Conservation (phyloP, 2,113 vertebrate species). For the Eolophus roseicapilla region DNA sequence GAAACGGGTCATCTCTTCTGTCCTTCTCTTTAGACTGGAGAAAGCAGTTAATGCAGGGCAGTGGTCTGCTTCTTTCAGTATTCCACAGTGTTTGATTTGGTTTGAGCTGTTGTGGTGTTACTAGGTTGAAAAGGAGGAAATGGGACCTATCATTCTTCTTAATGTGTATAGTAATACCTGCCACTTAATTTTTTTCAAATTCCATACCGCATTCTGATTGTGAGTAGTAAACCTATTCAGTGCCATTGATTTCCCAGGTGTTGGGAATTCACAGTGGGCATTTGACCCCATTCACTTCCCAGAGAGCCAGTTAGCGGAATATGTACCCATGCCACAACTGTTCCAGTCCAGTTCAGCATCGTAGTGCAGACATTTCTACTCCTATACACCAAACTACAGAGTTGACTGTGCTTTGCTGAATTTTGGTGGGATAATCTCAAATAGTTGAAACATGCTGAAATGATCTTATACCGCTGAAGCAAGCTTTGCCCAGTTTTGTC, state of each 20-base stretch:
- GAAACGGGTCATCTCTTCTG: not conserved
- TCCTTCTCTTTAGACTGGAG: not conserved
- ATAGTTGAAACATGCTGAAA: not conserved
- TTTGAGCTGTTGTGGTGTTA: not conserved
- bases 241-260: not conserved
- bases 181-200: not conserved
- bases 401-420: not conserved
- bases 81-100: not conserved
- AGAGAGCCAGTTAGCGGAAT: not conserved
- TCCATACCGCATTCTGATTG: rapidly evolving
- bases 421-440: not conserved
- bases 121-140: not conserved
- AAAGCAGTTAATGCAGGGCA: not conserved
- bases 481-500: not conserved
- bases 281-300: not conserved
- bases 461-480: not conserved
- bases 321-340: not conserved
- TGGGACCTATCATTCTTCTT: not conserved
- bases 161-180: not conserved
- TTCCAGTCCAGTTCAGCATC: not conserved
- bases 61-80: not conserved
- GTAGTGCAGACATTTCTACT: not conserved
- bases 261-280: not conserved
- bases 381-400: not conserved
- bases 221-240: not conserved